Base-by-base conservation (phyloP, 2,797 vertebrate genomes). In the Leptoclinus maculatus region DNA sequence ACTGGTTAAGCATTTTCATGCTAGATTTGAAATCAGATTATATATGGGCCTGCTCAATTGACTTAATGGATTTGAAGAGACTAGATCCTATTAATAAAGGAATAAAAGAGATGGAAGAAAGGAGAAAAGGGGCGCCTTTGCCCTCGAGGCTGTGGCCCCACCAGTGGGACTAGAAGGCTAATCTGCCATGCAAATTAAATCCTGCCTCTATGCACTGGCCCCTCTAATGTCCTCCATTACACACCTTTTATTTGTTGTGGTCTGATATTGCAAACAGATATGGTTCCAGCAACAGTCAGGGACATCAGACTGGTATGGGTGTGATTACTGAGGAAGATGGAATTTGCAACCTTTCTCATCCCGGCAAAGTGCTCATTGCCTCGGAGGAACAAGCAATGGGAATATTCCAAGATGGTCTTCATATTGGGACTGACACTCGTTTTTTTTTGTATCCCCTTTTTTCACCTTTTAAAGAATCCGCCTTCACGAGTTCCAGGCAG, bases 131-230 rank as follows among this genome's bases (percentile, higher is more conserved):
- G 90, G 92, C 93, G 89, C 87, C 16, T 90, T 84, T 84, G 83
- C 91, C 92, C 91, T 72, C 2, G 93, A 96, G 97, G 97, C 96
- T 93, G 94, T 93, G 95, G 92, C 95, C 95, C 95, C 95, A 95
- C 94, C 95, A 94, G 96, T 96, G 96, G 96, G 96, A 97, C 96
- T 96, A 95, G 95, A 95, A 95, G 96, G 94, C 96, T 98, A 98
- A 99, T 98, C 97, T 98, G 96, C 95, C 97, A 98, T 98, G 97
- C 97, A 98, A 99, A 99, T 98, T 97, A 97, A 99, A 98, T 97
- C 96, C 95, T 97, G 96, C 96, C 96, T 96, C 95, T 96, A 95
- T 96, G 96, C 94, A 95, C 95, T 93, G 94, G 95, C 95, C 96
- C 96, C 95, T 95, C 96, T 97, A 97, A 97, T 98, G 96, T 96